Conservation (phyloP, 2,888 invertebrate species). For the Lasioglossum lativentre region DNA sequence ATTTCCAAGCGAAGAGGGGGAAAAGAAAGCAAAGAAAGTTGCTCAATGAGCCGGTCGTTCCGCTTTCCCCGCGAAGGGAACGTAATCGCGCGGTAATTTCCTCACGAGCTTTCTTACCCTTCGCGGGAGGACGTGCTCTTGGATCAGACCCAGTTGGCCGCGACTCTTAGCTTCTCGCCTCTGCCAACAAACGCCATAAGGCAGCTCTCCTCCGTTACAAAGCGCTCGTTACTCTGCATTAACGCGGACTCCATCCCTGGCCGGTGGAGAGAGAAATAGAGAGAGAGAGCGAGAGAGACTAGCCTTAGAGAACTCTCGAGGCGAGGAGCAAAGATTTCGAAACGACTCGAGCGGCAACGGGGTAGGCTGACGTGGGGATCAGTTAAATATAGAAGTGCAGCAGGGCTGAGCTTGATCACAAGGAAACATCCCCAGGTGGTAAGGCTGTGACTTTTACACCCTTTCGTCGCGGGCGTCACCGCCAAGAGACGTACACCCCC, state of each 20-base stretch:
- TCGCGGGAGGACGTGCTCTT: slow-evolving; percentile 75
- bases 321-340: slow-evolving; percentile 47
- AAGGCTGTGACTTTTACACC: slow-evolving; percentile 6
- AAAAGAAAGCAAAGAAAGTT: slow-evolving; percentile 30
- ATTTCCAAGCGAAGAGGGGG: slow-evolving; percentile 59
- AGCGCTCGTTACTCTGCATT: slow-evolving; percentile 58
- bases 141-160: slow-evolving; percentile 80
- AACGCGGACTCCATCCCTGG: slow-evolving; percentile 36
- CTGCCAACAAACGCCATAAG: slow-evolving; percentile 76
- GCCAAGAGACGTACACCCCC: background rate
- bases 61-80: slow-evolving; percentile 66
- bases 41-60: slow-evolving; percentile 15
- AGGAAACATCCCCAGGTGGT: slow-evolving; percentile 10
- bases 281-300: background rate
- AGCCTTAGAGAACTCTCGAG: slow-evolving; percentile 39
- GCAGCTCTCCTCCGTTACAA: slow-evolving; percentile 56
- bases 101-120: slow-evolving; percentile 75
- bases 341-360: slow-evolving; percentile 28
- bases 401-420: slow-evolving; percentile 5
- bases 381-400: slow-evolving; percentile 38
- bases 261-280: background rate
- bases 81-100: slow-evolving; percentile 81
- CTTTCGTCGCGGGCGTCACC: background rate
- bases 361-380: slow-evolving; percentile 11
- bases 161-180: slow-evolving; percentile 74